Base-by-base conservation (phyloP, 2,113 vertebrate genomes). In the Perca flavescens region DNA sequence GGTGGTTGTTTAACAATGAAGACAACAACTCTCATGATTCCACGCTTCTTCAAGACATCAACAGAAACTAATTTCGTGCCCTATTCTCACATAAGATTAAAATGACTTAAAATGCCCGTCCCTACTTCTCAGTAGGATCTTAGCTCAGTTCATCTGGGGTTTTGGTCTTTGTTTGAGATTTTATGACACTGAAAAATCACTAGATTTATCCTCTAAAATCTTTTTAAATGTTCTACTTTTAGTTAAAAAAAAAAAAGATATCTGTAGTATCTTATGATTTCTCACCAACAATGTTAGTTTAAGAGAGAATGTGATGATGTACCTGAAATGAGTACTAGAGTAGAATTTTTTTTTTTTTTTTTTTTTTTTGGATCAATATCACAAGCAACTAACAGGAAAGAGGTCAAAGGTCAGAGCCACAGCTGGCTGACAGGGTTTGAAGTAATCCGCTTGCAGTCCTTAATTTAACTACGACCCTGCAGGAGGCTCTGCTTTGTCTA, bases 401-500 rank as follows among this genome's bases (percentile, higher is more conserved):
- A 66, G 75, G 58, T 70, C 4, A 54, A 53, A 49, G 75, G 75
- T 72, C 67, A 66, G 57, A 72, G 36, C 61, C 40, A 57, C 67
- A 69, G 71, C n/a, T 19, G 49, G 40, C n/a, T 31, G 14, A n/a
- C 22, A n/a, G 34, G 34, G 22, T 54, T 49, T 56, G 12, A 66
- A 22, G 19, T 72, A 34, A 65, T 70, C 46, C 61, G 8, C 28
- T 11, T 46, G 57, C 14, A 3, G 13, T 67, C 12, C 19, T 74
- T 2, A 28, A 11, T 43, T 17, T 14, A 25, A 34, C 56, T 65
- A 7, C 58, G 69, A 73, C 54, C 21, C 12, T 40, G 10, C 54
- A 67, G 69, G 49, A 71, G 43, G 43, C 53, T 84, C 40, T 63
- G n/a, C 66, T 80, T 76, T 64, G 31, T 78, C 65, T 77, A 0